Base-by-base conservation (phyloP, 1,140 invertebrate species). In the Wiebesia pumilae region DNA sequence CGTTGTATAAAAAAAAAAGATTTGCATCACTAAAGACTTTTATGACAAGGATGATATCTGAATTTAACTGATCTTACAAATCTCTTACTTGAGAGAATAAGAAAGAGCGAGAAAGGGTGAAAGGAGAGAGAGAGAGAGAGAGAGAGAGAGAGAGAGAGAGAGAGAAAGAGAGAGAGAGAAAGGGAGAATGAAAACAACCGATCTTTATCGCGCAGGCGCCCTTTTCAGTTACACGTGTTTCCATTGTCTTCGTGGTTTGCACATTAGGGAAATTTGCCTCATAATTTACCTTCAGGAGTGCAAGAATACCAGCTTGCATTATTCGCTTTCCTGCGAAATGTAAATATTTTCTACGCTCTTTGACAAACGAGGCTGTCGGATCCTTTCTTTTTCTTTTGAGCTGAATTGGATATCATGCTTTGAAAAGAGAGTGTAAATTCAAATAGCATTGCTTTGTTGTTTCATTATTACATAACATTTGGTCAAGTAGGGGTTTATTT, bases 181-280 rank as follows among this genome's bases (percentile, higher is more conserved):
- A 51, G 19, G 30, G 38, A 62, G 83, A 35, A 30, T 33, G 75
- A 30, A 82, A 35, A 73, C 40, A 43, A 71, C 24, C 79, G 85
- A 87, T 87, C 33, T 3, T 30, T 79, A 87, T 87, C 85, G 24
- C 24, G 71, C 16, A 24, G 1, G 4, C 81, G 19, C 43, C 40
- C 58, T 79, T 77, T 58, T 78, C n/a, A 54, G 47, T 79, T 83
- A 83, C 81, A 71, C 65, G 47, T 83, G 69, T 83, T 83, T 67
- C 58, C 43, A 78, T 83, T 87, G 81, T 83, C 62, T 83, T 27
- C 30, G 12, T 38, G n/a, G 67, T 51, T 71, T 33, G 69, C 51
- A 43, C n/a, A 47, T 43, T 35, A 79, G 51, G 73, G 62, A 83
- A 80, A 79, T 83, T 87, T 75, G 54, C 73, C 73, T 58, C 81